Conservation (phyloP, 2,888 invertebrate species). For the Caenorhabditis zanzibari region DNA sequence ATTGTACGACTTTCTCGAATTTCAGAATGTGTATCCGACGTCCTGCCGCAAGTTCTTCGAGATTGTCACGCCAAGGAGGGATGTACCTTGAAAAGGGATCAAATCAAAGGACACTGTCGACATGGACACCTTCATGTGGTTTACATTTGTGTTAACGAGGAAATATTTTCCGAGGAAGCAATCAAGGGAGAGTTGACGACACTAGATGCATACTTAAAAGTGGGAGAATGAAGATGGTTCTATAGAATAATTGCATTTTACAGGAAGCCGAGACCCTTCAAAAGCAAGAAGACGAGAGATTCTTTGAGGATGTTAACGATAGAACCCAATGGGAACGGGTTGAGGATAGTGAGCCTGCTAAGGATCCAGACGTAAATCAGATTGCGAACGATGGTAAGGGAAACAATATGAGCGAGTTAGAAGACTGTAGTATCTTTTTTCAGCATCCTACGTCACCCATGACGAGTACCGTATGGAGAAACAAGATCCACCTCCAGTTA, state of each 20-base stretch:
- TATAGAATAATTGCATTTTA: not conserved
- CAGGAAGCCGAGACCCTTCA: not conserved
- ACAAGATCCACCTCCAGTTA: constrained; percentile 40
- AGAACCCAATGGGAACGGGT: constrained; percentile 49
- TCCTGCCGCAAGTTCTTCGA: constrained; percentile 79
- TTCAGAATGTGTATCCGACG: constrained; percentile 81
- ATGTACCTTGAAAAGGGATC: constrained; percentile 83
- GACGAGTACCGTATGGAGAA: constrained; percentile 64
- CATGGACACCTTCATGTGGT: constrained; percentile 63
- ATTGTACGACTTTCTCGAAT: constrained; percentile 1
- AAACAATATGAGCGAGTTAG: too few species aligned
- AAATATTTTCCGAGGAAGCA: constrained; percentile 82
- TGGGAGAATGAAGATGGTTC: constrained; percentile 1
- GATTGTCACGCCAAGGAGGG: constrained; percentile 84
- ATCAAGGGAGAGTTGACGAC: constrained; percentile 78
- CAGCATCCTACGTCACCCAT: constrained; percentile 63
- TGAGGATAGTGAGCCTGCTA: constrained; percentile 36
- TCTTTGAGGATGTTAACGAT: constrained; percentile 44
- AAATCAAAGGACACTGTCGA: constrained; percentile 53
- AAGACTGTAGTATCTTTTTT: not conserved
- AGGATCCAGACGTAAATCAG: constrained; percentile 41
- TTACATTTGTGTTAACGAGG: constrained; percentile 78
- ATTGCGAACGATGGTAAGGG: constrained; percentile 58
- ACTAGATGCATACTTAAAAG: constrained; percentile 62
- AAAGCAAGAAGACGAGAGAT: constrained; percentile 40